Evolutionary conservation across 2,113 vertebrate genomes (phyloP), one percentile per base, ranked within the genome.

Genomic region (Otocyon megalotis): DNA sequence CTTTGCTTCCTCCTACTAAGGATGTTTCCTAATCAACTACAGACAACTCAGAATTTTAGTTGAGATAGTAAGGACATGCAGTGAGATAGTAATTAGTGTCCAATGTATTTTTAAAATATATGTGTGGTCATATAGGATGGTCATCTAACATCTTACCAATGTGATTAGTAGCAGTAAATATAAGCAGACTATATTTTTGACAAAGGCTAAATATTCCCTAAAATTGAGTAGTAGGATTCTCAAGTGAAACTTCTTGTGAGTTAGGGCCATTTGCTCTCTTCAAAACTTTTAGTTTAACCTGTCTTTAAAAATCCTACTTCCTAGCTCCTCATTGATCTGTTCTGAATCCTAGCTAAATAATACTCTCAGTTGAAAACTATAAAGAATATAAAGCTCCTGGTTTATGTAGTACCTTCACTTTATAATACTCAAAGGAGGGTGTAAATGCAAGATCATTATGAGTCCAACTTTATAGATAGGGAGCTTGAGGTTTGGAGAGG

Each of bases 401-500:
- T 87, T 98, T 93, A 92, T 96, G 60, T 54, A 76, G 37, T 92
- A 24, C 30, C 9, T 91, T 97, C 43, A 58, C 79, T 96, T 98
- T 92, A 96, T 90, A 96, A 80, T 74, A 79, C 93, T 94, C 89
- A 96, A 86, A 96, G 82, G 89, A 95, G 35, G 79, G 63, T 91
- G 12, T 96, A 92, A 95, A 93, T 93, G 83, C 13, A 86, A 95
- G 93, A 93, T 80, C 82, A 90, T 89, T 93, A 91, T 93, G 69
- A 88, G 81, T 69, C 32, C 74, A 72, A 54, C 62, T 94, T 97
- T 96, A 92, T 79, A 94, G 43, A 92, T 22, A 37, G 63, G 82
- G 54, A 96, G 79, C 35, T 88, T 87, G 89, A 94, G 83, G 43
- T 63, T 92, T 30, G 32, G 48, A 63, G 24, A 97, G 5, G 30